These are phyloP conservation scores for Lycia hirtaria DNA, from an alignment of 2,888 invertebrate species.

Conservation along the genomic window DNA sequence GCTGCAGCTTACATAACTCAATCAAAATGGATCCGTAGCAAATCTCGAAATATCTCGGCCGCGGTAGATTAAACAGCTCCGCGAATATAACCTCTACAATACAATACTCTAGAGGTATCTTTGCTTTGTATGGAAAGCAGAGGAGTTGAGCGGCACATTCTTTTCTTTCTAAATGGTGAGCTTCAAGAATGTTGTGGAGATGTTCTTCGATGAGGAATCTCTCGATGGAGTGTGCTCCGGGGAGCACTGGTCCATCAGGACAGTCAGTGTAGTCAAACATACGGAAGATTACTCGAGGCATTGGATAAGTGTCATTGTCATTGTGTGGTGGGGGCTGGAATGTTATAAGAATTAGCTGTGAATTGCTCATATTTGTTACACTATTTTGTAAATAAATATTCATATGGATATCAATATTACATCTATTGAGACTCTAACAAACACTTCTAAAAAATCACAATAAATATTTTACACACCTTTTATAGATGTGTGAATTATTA, in stretches of 20 bases:
- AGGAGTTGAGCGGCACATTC: conserved; percentile 97
- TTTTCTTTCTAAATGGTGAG: conserved; percentile 94
- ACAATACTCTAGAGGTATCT: conserved; percentile 98
- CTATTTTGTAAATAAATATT: neutral
- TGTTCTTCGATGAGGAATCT: conserved; percentile 99
- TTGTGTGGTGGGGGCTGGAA: conserved; percentile 96
- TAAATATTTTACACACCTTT: too few species aligned
- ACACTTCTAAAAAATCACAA: too few species aligned
- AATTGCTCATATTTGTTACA: neutral
- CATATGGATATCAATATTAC: too few species aligned
- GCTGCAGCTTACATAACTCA: conserved; percentile 98
- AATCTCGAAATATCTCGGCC: conserved; percentile 94
- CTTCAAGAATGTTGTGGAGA: conserved; percentile 95
- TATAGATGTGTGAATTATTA: too few species aligned
- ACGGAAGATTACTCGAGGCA: conserved; percentile 97
- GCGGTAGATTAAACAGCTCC: conserved; percentile 96
- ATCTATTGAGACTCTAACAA: too few species aligned
- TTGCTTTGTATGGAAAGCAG: conserved; percentile 96
- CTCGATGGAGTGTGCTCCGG: conserved; percentile 98
- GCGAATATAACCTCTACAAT: conserved; percentile 98
- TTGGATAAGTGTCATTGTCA: conserved; percentile 95
- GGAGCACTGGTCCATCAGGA: conserved; percentile 95
- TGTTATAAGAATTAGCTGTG: neutral
- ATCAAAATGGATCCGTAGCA: conserved; percentile 97
- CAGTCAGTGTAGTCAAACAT: conserved; percentile 99